Percentiles rank a stretch among this genome's conserved stretches.
phyloP scores from a whole-genome alignment of 1,140 invertebrate species.

The Chrysomallon squamiferum region DNA sequence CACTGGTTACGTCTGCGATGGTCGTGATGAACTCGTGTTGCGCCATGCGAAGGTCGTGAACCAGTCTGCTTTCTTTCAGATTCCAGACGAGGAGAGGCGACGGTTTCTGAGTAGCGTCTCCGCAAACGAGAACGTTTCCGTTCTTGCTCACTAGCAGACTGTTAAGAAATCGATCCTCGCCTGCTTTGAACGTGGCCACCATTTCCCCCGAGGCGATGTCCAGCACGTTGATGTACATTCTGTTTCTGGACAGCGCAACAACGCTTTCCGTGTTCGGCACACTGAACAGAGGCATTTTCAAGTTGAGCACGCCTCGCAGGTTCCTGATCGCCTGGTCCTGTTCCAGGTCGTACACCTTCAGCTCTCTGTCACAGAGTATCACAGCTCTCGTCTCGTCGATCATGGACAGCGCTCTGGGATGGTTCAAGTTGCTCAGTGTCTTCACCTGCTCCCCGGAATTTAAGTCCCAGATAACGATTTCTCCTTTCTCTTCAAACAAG shows the following conservation, averaged over 20 bases:
- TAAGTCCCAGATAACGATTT: conserved; percentile 78
- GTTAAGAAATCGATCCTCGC: conserved; percentile 87
- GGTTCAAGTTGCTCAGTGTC: conserved; percentile 71
- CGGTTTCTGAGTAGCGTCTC: conserved; percentile 89
- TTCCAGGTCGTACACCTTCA: conserved; percentile 80
- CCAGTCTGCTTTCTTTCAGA: conserved; percentile 78
- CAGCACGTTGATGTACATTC: conserved; percentile 91
- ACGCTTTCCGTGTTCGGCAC: conserved; percentile 80
- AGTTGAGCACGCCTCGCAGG: conserved; percentile 87
- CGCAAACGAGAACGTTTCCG: conserved; percentile 85
- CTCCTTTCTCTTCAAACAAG: conserved; percentile 74
- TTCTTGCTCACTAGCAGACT: conserved; percentile 85
- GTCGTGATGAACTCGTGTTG: conserved; percentile 88
- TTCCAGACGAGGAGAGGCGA: conserved; percentile 90
- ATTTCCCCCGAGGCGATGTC: conserved; percentile 77
- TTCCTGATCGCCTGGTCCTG: conserved; percentile 75
- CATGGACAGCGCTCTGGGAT: conserved; percentile 62
- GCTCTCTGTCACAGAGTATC: conserved; percentile 80
- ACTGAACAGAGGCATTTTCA: conserved; percentile 89
- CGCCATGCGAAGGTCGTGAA: conserved; percentile 85
- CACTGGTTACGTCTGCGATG: conserved; percentile 83
- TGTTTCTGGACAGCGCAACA: conserved; percentile 81
- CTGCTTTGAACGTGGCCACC: conserved; percentile 78
- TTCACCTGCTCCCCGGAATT: conserved; percentile 69
- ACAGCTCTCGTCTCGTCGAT: conserved; percentile 75